Conservation (phyloP, 2,888 invertebrate species). For the Hipparchia semele region DNA sequence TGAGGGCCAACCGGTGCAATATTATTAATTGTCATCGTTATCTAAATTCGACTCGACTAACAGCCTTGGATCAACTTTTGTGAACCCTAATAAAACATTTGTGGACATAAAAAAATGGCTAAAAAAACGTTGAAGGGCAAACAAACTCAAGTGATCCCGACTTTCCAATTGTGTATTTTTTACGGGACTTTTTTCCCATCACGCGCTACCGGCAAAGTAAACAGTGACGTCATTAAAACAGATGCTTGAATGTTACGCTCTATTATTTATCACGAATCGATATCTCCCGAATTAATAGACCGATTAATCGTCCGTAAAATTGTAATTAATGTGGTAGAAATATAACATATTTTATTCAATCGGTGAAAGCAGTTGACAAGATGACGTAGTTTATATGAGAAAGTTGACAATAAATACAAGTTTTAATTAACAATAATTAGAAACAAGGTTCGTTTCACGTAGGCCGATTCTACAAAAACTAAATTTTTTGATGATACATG, state of each 20-base stretch:
- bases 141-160: constrained; percentile 53
- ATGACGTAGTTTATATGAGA: not conserved
- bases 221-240: constrained; percentile 45
- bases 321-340: constrained; percentile 43
- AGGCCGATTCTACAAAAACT: no score
- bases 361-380: not conserved
- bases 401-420: no score
- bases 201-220: constrained; percentile 64
- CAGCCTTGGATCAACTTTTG: not conserved
- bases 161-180: constrained; percentile 48
- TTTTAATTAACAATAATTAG: no score
- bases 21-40: no score
- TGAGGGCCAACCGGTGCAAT: no score
- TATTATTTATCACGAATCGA: constrained; percentile 49
- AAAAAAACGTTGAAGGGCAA: constrained; percentile 34
- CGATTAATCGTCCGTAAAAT: constrained; percentile 67
- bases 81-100: constrained; percentile 31
- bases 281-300: constrained; percentile 20
- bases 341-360: not conserved
- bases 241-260: constrained; percentile 54
- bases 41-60: no score
- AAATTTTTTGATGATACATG: not conserved
- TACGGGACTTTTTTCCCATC: constrained; percentile 51
- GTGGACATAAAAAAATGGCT: constrained; percentile 45
- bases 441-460: no score